These are phyloP conservation scores for Noturus placidus DNA, from an alignment of 2,113 vertebrate genomes.

Conservation along the genomic window DNA sequence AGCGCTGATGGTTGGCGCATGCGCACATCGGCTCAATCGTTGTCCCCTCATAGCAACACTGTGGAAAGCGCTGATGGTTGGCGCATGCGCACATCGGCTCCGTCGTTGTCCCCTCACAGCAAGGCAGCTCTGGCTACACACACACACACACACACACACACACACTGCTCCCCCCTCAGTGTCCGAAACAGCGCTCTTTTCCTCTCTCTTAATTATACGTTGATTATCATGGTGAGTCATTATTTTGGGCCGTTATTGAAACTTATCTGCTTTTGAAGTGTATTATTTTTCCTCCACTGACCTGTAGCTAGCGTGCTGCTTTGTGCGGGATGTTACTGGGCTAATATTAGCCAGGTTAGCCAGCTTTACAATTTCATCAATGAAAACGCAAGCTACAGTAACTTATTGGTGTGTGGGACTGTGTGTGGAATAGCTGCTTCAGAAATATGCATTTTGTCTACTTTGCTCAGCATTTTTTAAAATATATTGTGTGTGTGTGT, in stretches of 20 bases:
- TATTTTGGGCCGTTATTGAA: not conserved
- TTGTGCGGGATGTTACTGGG: conserved; percentile 19
- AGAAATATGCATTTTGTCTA: not conserved
- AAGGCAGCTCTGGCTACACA: conserved; percentile 29
- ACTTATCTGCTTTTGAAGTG: not conserved
- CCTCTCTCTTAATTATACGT: not conserved
- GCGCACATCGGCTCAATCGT: conserved; percentile 44
- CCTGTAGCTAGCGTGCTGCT: not conserved
- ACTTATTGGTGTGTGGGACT: not conserved
- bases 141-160: not conserved
- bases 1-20: conserved; percentile 23
- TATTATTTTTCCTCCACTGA: not conserved
- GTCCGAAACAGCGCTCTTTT: not conserved
- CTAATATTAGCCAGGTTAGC: conserved; percentile 26
- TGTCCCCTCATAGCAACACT: conserved; percentile 14
- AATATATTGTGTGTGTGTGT: not conserved
- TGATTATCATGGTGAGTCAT: conserved; percentile 20
- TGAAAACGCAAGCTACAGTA: not conserved
- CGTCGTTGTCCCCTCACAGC: conserved; percentile 46
- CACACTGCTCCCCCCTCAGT: not conserved
- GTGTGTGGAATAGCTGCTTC: not conserved
- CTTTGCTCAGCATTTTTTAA: not conserved
- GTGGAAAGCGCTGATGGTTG: not conserved
- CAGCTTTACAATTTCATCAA: not conserved
- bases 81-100: conserved; percentile 46